phyloP scores from a whole-genome alignment of 2,797 vertebrate species.

The Choloepus didactylus region DNA sequence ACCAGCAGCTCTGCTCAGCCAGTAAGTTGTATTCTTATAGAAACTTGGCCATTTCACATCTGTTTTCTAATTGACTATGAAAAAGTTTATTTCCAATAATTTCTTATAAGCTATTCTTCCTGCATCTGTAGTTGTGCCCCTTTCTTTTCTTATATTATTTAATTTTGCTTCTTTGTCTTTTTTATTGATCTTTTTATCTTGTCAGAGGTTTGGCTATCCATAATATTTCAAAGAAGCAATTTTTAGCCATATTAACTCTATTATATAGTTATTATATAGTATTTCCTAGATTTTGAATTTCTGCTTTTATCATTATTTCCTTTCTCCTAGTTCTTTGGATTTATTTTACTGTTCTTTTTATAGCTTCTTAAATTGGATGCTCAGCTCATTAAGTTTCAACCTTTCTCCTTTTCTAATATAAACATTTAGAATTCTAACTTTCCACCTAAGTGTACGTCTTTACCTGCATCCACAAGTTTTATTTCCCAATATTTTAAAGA shows the following conservation, averaged over 20 bases:
- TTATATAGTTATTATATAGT: background rate
- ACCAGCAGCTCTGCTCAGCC: slow-evolving; percentile 78
- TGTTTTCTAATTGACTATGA: slow-evolving; percentile 12
- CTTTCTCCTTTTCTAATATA: slow-evolving; percentile 12
- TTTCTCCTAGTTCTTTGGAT: background rate
- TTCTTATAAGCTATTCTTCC: background rate
- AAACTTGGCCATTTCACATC: background rate
- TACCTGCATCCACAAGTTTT: background rate
- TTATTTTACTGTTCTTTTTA: background rate
- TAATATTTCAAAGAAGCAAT: background rate
- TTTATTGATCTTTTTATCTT: background rate
- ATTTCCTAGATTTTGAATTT: slow-evolving; percentile 5
- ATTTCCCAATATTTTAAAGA: too few relatives aligned
- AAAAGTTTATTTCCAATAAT: background rate
- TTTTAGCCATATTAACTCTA: background rate
- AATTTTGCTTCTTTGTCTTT: slow-evolving; percentile 38
- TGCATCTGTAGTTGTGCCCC: background rate
- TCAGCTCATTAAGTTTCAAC: background rate
- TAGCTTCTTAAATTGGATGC: background rate
- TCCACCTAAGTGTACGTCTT: background rate
- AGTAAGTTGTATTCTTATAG: background rate
- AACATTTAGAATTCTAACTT: slow-evolving; percentile 28
- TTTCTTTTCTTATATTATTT: slow-evolving; percentile 4
- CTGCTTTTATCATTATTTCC: slow-evolving; percentile 13
- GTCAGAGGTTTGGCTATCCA: background rate